Evolutionary conservation across 2,888 invertebrate genomes (phyloP).

Genomic region (Druceiella hillmani): DNA sequence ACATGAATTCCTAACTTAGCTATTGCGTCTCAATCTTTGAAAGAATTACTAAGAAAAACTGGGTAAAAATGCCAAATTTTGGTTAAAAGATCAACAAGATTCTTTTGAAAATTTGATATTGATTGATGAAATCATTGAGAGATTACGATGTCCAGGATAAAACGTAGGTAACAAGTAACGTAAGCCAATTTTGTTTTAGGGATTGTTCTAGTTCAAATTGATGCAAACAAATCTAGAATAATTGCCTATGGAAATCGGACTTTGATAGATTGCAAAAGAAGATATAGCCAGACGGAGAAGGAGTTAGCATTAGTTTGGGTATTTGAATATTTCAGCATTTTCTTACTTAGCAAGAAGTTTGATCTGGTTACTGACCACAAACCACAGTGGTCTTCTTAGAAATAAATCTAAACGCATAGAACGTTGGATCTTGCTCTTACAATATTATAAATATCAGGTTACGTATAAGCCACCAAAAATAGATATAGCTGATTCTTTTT

Average conservation of each 20-base stretch:
- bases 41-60: too few species aligned
- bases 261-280: conserved; percentile 28
- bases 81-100: neutral
- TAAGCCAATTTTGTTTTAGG: conserved; percentile 29
- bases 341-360: conserved; percentile 32
- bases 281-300: conserved; percentile 27
- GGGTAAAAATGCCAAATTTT: conserved; percentile 11
- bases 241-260: conserved; percentile 32
- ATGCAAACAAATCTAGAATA: conserved; percentile 23
- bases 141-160: too few species aligned
- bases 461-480: conserved; percentile 17
- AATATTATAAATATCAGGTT: conserved; percentile 19
- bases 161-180: conserved; percentile 29
- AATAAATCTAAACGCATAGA: conserved; percentile 22
- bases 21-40: too few species aligned
- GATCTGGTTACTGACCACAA: conserved; percentile 17
- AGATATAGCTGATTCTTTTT: conserved; percentile 28
- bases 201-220: conserved; percentile 27
- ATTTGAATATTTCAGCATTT: conserved; percentile 32
- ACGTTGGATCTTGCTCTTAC: conserved; percentile 21
- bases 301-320: conserved; percentile 23
- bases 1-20: too few species aligned
- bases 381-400: conserved; percentile 28
- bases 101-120: too few species aligned
- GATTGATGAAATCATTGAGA: too few species aligned